Conservation (phyloP, 2,888 invertebrate species). For the Amphimallon solstitiale region DNA sequence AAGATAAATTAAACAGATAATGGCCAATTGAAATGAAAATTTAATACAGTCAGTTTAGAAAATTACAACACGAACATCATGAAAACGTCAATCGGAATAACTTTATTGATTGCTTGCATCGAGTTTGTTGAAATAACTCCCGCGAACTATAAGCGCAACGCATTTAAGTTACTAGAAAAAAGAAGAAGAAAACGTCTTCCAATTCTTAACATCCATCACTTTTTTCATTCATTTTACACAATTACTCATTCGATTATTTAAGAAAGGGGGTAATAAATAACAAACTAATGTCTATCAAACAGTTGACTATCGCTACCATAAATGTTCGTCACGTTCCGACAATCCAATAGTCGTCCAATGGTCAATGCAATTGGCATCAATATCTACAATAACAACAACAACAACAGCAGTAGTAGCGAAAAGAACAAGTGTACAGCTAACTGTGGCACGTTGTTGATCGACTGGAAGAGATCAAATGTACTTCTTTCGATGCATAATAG, state of each 20-base stretch:
- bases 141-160: too few species aligned
- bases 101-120: too few species aligned
- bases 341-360: slow-evolving; percentile 31
- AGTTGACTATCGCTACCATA: slow-evolving; percentile 29
- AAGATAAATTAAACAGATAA: too few species aligned
- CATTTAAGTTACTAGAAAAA: too few species aligned
- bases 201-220: neutral
- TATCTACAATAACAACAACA: slow-evolving; percentile 1
- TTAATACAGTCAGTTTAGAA: too few species aligned
- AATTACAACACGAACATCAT: too few species aligned
- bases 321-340: slow-evolving; percentile 39
- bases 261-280: slow-evolving; percentile 29
- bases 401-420: too few species aligned
- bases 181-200: too few species aligned
- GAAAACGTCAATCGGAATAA: too few species aligned
- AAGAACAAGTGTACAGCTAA: slow-evolving; percentile 1
- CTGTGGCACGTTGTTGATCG: slow-evolving; percentile 12
- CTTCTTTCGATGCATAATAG: slow-evolving; percentile 1
- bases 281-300: slow-evolving; percentile 31
- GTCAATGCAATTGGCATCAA: slow-evolving; percentile 23
- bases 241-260: slow-evolving; percentile 37
- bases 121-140: too few species aligned
- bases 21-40: too few species aligned
- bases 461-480: slow-evolving; percentile 42
- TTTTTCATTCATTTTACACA: slow-evolving; percentile 23